phyloP scores from a whole-genome alignment of 1,140 invertebrate species.

The Oedothorax gibbosus region DNA sequence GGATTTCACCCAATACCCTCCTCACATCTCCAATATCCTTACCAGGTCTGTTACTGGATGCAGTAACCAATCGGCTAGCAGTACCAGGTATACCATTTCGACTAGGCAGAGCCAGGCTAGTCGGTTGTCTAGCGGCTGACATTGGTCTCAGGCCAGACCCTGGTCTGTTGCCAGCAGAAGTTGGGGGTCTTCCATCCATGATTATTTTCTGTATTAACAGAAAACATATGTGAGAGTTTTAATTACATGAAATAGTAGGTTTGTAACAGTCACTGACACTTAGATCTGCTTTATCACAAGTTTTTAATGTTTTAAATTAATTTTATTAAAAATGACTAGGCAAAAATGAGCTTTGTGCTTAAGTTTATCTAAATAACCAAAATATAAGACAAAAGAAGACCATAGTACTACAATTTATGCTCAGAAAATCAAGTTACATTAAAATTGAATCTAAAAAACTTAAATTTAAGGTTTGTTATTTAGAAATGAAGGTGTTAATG shows the following conservation, averaged over 20 bases:
- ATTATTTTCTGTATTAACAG: not conserved
- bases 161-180: slow-evolving; percentile 56
- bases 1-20: too few relatives aligned
- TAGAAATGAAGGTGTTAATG: too few relatives aligned
- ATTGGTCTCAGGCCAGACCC: slow-evolving; percentile 54
- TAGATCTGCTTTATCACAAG: not conserved
- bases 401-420: not conserved
- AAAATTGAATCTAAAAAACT: too few relatives aligned
- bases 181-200: slow-evolving; percentile 60
- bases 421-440: not conserved
- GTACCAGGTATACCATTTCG: slow-evolving; percentile 60
- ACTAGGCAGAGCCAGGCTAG: slow-evolving; percentile 30
- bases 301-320: not conserved
- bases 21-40: too few relatives aligned
- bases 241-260: not conserved
- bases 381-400: not conserved
- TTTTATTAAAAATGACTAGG: not conserved
- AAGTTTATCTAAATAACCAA: not conserved
- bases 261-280: not conserved
- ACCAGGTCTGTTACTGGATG: slow-evolving; percentile 61
- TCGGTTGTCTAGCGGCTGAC: slow-evolving; percentile 37
- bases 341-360: not conserved
- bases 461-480: too few relatives aligned
- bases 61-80: slow-evolving; percentile 59
- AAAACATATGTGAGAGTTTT: not conserved